Evolutionary conservation across 2,888 invertebrate genomes (phyloP), one percentile per base, ranked within the genome.

Genomic region (Amblyteles armatorius): DNA sequence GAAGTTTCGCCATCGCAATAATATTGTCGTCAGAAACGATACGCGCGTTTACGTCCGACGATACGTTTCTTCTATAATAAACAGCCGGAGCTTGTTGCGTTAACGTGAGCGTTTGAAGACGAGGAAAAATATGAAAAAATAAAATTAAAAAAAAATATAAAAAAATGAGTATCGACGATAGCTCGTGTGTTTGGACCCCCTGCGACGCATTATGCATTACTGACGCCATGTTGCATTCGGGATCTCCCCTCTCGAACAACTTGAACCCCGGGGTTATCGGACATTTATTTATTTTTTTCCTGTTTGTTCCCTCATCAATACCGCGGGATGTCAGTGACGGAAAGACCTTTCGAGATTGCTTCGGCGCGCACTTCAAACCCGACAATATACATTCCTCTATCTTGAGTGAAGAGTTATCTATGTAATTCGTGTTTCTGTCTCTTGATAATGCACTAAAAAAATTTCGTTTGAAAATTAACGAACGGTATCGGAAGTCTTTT

Each of bases 211-310:
- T 79, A 79, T 55, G 73, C 88, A 88, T 89, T 88, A 86, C 85
- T 86, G 83, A 88, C 85, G 83, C 82, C 79, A 82, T 74, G 89
- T 92, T 92, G 92, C 92, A 88, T 91, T 91, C 84, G 33, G 48
- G 50, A n/a, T 16, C 48, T 83, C 79, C 79, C 77, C 79, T 77
- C 78, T 72, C 44, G 9, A 73, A 22, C 48, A 73, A 40, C 60
- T 73, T 83, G 81, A 82, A 84, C 76, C 19, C 57, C 48, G 81
- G 74, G 87, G 88, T 88, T 88, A 86, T 85, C 85, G 52, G 50
- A 11, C 6, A n/a, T 44, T 44, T 44, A n/a, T 52, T 29, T 71
- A 74, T 81, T 77, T 71, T 67, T 57, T 67, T 65, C 57, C 52
- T 48, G 60, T 40, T 67, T 40, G n/a, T 22, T 52, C 50, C 3